These are phyloP conservation scores for Nudaria mundana DNA, from an alignment of 2,888 invertebrate species.

Conservation along the genomic window DNA sequence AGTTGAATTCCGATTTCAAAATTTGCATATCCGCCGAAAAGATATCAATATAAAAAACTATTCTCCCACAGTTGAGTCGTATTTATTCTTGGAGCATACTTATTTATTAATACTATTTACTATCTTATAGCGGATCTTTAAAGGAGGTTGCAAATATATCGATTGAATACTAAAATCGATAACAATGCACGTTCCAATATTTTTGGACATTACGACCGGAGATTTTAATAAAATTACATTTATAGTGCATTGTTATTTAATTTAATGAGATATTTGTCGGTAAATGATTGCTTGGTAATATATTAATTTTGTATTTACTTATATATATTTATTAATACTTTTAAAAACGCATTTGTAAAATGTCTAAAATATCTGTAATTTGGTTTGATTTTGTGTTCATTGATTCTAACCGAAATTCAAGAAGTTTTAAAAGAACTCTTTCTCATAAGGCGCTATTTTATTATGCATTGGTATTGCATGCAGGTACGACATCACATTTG, in stretches of 20 bases:
- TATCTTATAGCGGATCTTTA: slow-evolving; percentile 42
- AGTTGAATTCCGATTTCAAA: slow-evolving; percentile 9
- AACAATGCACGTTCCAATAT: slow-evolving; percentile 47
- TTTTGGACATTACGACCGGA: slow-evolving; percentile 46
- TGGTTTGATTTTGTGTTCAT: too few species aligned
- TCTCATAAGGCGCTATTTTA: too few species aligned
- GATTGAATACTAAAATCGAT: slow-evolving; percentile 54
- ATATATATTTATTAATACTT: too few species aligned
- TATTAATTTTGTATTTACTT: too few species aligned
- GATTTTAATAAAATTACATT: slow-evolving; percentile 39
- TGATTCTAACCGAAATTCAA: too few species aligned
- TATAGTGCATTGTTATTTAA: slow-evolving; percentile 43
- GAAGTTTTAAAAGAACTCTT: too few species aligned
- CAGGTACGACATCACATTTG: too few species aligned
- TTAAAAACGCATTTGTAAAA: too few species aligned
- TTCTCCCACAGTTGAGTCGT: slow-evolving; percentile 10
- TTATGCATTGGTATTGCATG: too few species aligned
- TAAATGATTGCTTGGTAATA: slow-evolving; percentile 1
- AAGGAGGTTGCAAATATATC: slow-evolving; percentile 36
- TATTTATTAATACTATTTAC: slow-evolving; percentile 12
- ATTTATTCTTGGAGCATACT: slow-evolving; percentile 4
- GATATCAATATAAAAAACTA: slow-evolving; percentile 13
- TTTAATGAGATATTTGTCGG: slow-evolving; percentile 21
- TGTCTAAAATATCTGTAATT: too few species aligned
- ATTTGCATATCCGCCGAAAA: slow-evolving; percentile 45